These are phyloP conservation scores for Diloba caeruleocephala DNA, from an alignment of 2,888 invertebrate species.

Conservation along the genomic window DNA sequence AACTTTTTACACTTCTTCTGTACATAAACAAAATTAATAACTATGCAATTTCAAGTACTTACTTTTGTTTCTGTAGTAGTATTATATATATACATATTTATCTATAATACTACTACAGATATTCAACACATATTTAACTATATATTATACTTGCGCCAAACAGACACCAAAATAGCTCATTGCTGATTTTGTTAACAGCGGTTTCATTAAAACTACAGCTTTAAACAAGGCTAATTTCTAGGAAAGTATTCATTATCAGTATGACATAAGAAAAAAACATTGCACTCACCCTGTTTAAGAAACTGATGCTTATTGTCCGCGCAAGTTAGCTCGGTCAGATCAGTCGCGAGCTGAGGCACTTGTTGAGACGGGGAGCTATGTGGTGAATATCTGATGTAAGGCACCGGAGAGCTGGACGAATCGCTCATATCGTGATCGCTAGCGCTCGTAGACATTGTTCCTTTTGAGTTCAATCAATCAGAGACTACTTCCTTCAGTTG, in stretches of 20 bases:
- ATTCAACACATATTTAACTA: too few species aligned
- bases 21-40: too few species aligned
- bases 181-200: neutral
- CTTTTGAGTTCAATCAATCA: constrained; percentile 5
- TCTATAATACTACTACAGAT: too few species aligned
- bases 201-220: neutral
- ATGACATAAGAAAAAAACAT: constrained; percentile 1
- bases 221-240: neutral
- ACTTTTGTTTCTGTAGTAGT: too few species aligned
- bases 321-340: constrained; percentile 72
- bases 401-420: constrained; percentile 71
- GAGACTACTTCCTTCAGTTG: constrained; percentile 11
- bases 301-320: constrained; percentile 56
- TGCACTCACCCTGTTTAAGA: constrained; percentile 52
- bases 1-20: too few species aligned
- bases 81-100: too few species aligned
- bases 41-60: too few species aligned
- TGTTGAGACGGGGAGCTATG: constrained; percentile 79
- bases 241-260: constrained; percentile 16
- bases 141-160: too few species aligned
- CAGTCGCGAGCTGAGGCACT: constrained; percentile 74
- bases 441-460: constrained; percentile 58
- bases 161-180: too few species aligned
- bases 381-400: constrained; percentile 68
- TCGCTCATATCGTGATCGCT: constrained; percentile 79